A percentile compares a stretch with the other conserved stretches of the same genome.
phyloP scores from a whole-genome alignment of 1,140 invertebrate genomes.

The Anagrus nilaparvatae region DNA sequence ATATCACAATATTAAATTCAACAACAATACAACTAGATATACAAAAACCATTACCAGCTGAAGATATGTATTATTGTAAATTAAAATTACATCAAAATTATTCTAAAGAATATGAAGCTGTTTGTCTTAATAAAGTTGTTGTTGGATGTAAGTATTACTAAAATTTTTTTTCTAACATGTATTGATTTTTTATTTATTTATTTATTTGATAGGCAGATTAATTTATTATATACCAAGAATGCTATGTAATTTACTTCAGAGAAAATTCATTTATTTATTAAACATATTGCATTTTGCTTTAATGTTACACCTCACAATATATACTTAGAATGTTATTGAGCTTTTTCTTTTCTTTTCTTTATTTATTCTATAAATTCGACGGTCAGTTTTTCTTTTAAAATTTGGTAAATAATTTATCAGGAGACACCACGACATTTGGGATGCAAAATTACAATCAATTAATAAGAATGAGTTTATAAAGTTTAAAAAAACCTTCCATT shows the following conservation, averaged over 20 bases:
- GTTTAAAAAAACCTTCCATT: no score
- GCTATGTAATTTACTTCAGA: no score
- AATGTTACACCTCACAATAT: no score
- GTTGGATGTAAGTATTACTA: conserved; percentile 42
- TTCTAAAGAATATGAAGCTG: conserved; percentile 24
- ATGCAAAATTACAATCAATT: no score
- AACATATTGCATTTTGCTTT: no score
- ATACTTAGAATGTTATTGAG: no score
- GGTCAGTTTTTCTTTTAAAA: not conserved
- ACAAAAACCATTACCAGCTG: conserved; percentile 33
- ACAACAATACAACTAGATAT: conserved; percentile 40
- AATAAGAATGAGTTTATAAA: no score
- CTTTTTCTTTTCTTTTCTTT: not conserved
- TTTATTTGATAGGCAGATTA: no score
- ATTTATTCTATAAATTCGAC: not conserved
- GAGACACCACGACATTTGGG: not conserved
- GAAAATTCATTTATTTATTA: no score
- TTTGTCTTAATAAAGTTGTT: conserved; percentile 44
- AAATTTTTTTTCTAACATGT: not conserved
- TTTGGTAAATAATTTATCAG: not conserved
- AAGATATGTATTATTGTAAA: conserved; percentile 39
- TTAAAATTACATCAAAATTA: conserved; percentile 23
- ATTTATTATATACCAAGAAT: no score
- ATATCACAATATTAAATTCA: conserved; percentile 38
- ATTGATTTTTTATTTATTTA: no score